Base-by-base conservation (phyloP, 2,888 invertebrate genomes). In the Stenurella melanura region DNA sequence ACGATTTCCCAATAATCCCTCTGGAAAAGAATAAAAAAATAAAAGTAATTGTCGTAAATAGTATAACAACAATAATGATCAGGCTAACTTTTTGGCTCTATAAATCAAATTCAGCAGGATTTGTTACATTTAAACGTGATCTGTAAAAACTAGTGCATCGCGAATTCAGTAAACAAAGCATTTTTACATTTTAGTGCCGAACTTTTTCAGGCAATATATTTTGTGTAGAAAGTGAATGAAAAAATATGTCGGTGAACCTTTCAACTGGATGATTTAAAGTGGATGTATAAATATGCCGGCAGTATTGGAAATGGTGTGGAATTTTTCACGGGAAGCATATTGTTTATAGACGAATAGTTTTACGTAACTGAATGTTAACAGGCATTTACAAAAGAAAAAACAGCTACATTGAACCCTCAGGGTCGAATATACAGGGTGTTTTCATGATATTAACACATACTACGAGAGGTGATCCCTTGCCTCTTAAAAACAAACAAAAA, bases 31-130 rank as follows among this genome's bases (percentile, higher is more conserved):
- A 82, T 83, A 76, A 34, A 58, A 66, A 70, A 82, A 69, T 75
- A 78, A 69, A 68, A 77, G 76, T 76, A 80, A 81, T 80, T 79
- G 82, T 74, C 81, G 81, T 82, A 81, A 81, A n/a, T n/a, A n/a
- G n/a, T 80, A 73, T 73, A 80, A 78, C 80, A 79, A 74, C 79
- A 76, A 79, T 75, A 73, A 56, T n/a, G n/a, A n/a, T 67, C 78
- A 73, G 66, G 30, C 71, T 80, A 82, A 80, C 76, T 82, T 81
- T 83, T 82, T 83, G n/a, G 78, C 76, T 75, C 76, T 61, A 68
- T 79, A 79, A 79, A 79, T 79, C 79, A 77, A 70, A 69, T 64
- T 71, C 68, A 50, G 30, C 34, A 54, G 75, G 75, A 78, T 78
- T 75, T 73, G 74, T 76, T 78, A 64, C 61, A 73, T 78, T 42